Percentiles rank a stretch among this genome's conserved stretches.
These are phyloP conservation scores for Mohoua ochrocephala DNA, from an alignment of 2,113 vertebrate genomes.

Conservation along the genomic window DNA sequence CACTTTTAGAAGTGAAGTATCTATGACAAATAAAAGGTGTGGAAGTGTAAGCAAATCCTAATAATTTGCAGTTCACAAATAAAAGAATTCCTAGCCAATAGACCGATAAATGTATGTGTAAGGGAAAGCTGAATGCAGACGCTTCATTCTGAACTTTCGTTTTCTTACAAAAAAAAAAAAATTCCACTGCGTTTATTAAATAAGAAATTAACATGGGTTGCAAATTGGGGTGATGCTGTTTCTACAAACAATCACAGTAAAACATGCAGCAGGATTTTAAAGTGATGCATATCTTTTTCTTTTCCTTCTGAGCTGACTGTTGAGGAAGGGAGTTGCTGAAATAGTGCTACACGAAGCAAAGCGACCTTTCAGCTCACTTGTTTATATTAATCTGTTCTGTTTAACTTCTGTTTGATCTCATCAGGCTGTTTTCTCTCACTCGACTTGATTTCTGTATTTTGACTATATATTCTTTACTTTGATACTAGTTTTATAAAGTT, in stretches of 20 bases:
- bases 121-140: conserved; percentile 23
- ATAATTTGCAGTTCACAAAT: conserved; percentile 44
- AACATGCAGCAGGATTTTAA: not conserved
- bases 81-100: conserved; percentile 15
- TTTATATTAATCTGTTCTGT: conserved; percentile 35
- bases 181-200: not conserved
- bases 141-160: not conserved
- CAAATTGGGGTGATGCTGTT: conserved; percentile 11
- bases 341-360: not conserved
- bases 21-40: conserved; percentile 18
- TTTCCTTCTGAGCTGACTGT: not conserved
- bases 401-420: conserved; percentile 47
- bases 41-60: conserved; percentile 40
- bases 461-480: conserved; percentile 68
- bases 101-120: conserved; percentile 2
- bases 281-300: conserved; percentile 2
- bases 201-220: not conserved
- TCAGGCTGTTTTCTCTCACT: conserved; percentile 45
- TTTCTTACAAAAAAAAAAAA: not conserved
- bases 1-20: conserved; percentile 38
- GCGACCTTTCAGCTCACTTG: not conserved
- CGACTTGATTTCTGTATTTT: conserved; percentile 65
- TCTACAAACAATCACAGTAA: conserved; percentile 25
- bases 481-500: conserved; percentile 67
- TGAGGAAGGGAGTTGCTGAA: conserved; percentile 31